Base-by-base conservation (phyloP, 2,888 invertebrate species). In the Drosophila falleni region DNA sequence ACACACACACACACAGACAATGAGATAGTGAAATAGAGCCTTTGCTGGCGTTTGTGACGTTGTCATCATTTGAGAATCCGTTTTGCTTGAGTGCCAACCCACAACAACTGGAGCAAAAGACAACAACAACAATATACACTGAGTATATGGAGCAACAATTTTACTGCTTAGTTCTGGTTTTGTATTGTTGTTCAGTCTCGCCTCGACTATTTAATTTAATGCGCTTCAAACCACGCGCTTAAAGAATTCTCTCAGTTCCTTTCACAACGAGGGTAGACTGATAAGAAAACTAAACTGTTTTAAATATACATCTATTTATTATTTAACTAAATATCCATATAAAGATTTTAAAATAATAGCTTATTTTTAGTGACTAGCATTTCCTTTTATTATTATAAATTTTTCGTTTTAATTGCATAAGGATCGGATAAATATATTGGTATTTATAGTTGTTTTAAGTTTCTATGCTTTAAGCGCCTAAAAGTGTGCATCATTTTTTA, bases 151-250 rank as follows among this genome's bases (percentile, higher is more conserved):
- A 15, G 15, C 33, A 54, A 53, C 42, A 60, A 60, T 35, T 53
- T 42, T 29, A 54, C 37, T 61, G 54, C 53, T 61, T 46, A 55
- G 44, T 35, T 33, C 41, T 59, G 33, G n/a, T 47, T 59, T 59
- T 26, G 16, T 13, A 23, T 39, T 37, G 50, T 56, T 44, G 37
- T 49, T 46, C 50, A 47, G 61, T 61, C 61, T 77, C 51, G 69
- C 64, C 69, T 64, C 13, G 66, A 63, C 63, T 68, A 86, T 77
- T 85, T 78, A 74, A 74, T 83, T 82, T 82, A 84, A 88, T 86
- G 66, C 63, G 78, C 59, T 66, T 66, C 47, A 66, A 71, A 67
- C 61, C 69, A 53, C 55, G 47, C 65, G 76, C 69, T 77, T 70
- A 71, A 81, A 70, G 76, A 79, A 33, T 35, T 15, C 23, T 5